Evolutionary conservation across 2,113 vertebrate genomes (phyloP).

Genomic region (Chroicocephalus ridibundus): DNA sequence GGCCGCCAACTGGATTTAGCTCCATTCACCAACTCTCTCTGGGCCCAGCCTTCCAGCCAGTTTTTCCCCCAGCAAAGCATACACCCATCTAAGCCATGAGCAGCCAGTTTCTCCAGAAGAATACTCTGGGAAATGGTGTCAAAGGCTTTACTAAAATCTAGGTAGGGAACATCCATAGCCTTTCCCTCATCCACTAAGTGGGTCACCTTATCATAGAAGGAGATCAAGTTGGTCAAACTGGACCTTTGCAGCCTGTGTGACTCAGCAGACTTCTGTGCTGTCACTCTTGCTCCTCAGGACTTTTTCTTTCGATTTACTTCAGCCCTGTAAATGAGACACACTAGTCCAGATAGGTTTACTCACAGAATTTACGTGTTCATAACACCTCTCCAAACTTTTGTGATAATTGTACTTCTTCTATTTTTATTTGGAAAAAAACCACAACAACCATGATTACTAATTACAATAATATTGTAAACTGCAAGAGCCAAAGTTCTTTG

Average conservation of each 20-base stretch:
- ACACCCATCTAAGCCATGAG: neutral
- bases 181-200: neutral
- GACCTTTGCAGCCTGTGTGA: neutral
- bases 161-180: neutral
- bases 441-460: neutral
- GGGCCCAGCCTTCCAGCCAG: neutral
- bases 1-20: neutral
- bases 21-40: neutral
- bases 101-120: neutral
- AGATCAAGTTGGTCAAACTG: neutral
- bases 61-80: neutral
- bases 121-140: neutral
- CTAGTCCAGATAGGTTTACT: neutral
- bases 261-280: neutral
- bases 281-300: neutral
- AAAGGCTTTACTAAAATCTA: neutral
- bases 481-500: neutral
- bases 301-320: neutral
- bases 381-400: neutral
- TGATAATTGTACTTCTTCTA: neutral
- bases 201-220: neutral
- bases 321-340: neutral
- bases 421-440: neutral
- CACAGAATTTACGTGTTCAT: neutral
- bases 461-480: neutral